Percentiles rank a stretch among this genome's conserved stretches.
phyloP scores from a whole-genome alignment of 2,797 vertebrate species.

The Phaenicophaeus curvirostris region DNA sequence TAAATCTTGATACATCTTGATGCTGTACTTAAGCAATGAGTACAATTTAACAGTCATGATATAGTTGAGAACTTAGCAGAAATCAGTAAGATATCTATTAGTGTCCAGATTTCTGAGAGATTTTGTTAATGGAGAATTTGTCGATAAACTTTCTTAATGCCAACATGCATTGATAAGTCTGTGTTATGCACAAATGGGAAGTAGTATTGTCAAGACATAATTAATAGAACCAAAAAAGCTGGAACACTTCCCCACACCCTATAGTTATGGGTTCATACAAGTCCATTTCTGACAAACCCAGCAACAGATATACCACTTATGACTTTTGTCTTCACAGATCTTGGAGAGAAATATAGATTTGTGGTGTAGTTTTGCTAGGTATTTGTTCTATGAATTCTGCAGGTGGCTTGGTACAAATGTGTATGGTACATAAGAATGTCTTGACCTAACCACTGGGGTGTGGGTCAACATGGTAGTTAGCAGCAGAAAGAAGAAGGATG shows the following conservation, averaged over 20 bases:
- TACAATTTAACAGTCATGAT: background rate
- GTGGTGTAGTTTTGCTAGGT: background rate
- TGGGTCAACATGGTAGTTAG: background rate
- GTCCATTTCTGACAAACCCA: background rate
- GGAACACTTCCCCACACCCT: background rate
- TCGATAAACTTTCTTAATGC: background rate
- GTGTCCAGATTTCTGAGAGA: background rate
- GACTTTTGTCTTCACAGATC: background rate
- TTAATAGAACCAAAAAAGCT: rapidly evolving
- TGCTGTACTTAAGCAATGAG: background rate
- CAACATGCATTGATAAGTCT: background rate
- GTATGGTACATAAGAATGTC: background rate
- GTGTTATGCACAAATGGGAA: background rate
- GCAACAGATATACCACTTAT: background rate
- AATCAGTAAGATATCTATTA: background rate
- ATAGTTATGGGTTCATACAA: background rate
- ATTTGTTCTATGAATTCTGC: background rate
- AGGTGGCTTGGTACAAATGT: background rate
- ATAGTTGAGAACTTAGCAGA: background rate
- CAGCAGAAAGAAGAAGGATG: background rate
- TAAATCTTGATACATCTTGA: background rate
- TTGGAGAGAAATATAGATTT: rapidly evolving
- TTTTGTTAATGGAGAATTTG: background rate
- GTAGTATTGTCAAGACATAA: background rate
- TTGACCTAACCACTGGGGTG: background rate